These are phyloP conservation scores for Vimba vimba DNA, from an alignment of 2,113 vertebrate genomes.

Conservation along the genomic window DNA sequence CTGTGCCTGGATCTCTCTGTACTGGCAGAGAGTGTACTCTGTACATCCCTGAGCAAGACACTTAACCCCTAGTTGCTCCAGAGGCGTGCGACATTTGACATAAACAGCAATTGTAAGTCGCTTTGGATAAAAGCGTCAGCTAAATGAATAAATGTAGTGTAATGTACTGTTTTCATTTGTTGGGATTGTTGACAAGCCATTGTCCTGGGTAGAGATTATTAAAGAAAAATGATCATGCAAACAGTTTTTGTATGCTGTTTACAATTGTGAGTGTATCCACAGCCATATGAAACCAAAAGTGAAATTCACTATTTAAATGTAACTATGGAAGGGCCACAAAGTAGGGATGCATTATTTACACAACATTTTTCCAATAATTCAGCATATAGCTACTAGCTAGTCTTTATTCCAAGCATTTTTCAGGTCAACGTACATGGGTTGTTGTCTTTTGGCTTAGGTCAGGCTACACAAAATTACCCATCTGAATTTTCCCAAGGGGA, in stretches of 20 bases:
- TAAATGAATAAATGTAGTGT: neutral
- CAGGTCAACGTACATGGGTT: too few species aligned
- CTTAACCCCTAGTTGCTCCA: neutral
- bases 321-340: too few species aligned
- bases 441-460: too few species aligned
- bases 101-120: neutral
- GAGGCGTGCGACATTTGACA: neutral
- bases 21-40: neutral
- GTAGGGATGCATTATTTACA: neutral
- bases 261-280: neutral
- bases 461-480: too few species aligned
- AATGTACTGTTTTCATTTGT: constrained; percentile 3
- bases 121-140: neutral
- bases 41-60: neutral
- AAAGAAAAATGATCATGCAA: neutral
- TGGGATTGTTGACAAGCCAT: neutral
- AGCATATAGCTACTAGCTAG: too few species aligned
- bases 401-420: too few species aligned
- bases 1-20: too few species aligned
- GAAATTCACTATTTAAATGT: too few species aligned
- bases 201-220: neutral
- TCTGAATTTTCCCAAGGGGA: too few species aligned
- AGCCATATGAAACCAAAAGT: neutral
- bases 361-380: neutral
- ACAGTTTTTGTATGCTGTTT: neutral